Conservation (phyloP, 2,888 invertebrate species). For the Platerodrilus igneus region DNA sequence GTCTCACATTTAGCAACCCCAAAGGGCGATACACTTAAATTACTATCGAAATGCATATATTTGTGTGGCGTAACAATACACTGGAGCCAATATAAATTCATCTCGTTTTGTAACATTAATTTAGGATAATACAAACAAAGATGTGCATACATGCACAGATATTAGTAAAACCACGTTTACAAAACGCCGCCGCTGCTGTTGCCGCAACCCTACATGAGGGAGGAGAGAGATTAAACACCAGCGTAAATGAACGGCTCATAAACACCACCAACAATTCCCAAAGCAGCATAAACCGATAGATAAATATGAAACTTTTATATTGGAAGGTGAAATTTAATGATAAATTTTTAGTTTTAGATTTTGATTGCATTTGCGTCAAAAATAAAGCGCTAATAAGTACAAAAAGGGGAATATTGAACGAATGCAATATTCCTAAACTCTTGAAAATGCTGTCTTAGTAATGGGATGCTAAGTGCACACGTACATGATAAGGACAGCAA, state of each 20-base stretch:
- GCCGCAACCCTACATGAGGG: conserved; percentile 27
- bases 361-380: no score
- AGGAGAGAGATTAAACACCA: conserved; percentile 43
- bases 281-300: conserved; percentile 18
- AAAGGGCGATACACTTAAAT: conserved; percentile 44
- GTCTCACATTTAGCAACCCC: conserved; percentile 21
- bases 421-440: no score
- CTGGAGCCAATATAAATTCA: conserved; percentile 30
- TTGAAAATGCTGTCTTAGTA: no score
- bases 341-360: no score
- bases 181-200: conserved; percentile 32
- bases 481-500: no score
- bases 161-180: conserved; percentile 34
- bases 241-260: conserved; percentile 46
- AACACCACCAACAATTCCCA: conserved; percentile 33
- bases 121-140: conserved; percentile 26
- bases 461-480: no score
- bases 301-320: no score
- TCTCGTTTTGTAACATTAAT: conserved; percentile 31
- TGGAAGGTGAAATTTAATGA: no score
- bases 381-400: no score
- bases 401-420: no score
- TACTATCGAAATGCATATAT: conserved; percentile 43
- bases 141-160: conserved; percentile 36
- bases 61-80: conserved; percentile 33